Conservation (phyloP, 2,888 invertebrate genomes). For the Mesorhabditis belari region DNA sequence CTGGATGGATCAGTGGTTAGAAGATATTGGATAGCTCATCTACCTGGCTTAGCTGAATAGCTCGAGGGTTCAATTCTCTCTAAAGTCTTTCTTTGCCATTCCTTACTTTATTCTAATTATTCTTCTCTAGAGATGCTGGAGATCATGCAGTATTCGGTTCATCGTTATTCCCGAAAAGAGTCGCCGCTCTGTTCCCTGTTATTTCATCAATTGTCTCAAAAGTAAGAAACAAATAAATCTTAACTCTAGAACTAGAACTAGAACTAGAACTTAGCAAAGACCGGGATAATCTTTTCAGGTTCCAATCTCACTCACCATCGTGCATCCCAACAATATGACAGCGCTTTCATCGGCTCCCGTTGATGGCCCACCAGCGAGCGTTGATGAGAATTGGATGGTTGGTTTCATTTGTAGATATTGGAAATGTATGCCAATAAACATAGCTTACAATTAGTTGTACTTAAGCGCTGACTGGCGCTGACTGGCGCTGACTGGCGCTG, state of each 20-base stretch:
- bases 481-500: too few relatives aligned
- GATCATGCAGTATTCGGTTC: slow-evolving; percentile 31
- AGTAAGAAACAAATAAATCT: slow-evolving; percentile 3
- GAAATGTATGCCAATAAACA: background rate
- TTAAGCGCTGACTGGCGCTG: too few relatives aligned
- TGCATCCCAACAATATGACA: slow-evolving; percentile 22
- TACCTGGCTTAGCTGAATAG: too few relatives aligned
- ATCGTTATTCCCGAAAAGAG: slow-evolving; percentile 17
- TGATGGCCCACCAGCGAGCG: slow-evolving; percentile 7
- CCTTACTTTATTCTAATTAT: too few relatives aligned
- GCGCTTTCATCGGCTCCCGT: slow-evolving; percentile 18
- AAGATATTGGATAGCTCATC: too few relatives aligned
- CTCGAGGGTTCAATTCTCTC: too few relatives aligned
- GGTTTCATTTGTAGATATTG: background rate
- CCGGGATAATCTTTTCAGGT: slow-evolving; percentile 3
- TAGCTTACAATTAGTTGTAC: too few relatives aligned
- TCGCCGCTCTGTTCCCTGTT: slow-evolving; percentile 22
- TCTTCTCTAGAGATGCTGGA: slow-evolving; percentile 26
- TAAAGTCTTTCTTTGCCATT: background rate
- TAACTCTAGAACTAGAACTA: background rate
- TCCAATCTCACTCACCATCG: slow-evolving; percentile 18
- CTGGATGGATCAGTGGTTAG: too few relatives aligned
- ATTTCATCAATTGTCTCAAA: slow-evolving; percentile 11
- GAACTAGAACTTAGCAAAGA: background rate
- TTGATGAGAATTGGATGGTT: slow-evolving; percentile 31